Conservation (phyloP, 2,113 vertebrate genomes). For the Platichthys stellatus region DNA sequence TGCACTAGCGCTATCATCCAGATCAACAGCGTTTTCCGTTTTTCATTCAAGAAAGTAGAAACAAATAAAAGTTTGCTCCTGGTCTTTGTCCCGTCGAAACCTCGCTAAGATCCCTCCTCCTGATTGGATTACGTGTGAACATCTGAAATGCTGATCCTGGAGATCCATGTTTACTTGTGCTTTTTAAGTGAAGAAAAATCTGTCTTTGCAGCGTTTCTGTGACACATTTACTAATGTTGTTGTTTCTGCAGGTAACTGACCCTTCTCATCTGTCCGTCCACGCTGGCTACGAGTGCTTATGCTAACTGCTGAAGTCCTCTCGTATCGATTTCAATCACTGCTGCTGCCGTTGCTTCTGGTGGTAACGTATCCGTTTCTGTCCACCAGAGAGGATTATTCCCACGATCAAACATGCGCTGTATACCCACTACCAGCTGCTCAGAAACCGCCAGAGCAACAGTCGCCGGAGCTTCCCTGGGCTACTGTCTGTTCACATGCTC, state of each 20-base stretch:
- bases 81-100: background rate
- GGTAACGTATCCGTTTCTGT: conserved; percentile 37
- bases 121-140: conserved; percentile 7
- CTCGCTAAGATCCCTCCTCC: background rate
- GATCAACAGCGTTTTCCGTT: background rate
- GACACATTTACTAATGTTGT: background rate
- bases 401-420: conserved; percentile 36
- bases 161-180: background rate
- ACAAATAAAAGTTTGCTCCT: background rate
- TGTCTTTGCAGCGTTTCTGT: background rate
- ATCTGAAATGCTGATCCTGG: conserved; percentile 3
- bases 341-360: conserved; percentile 39
- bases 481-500: background rate
- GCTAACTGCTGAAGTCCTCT: conserved; percentile 14
- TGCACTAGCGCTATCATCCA: background rate
- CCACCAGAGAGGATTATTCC: conserved; percentile 31
- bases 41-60: background rate
- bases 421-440: conserved; percentile 32
- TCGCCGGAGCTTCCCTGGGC: conserved; percentile 1
- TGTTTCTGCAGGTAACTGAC: conserved; percentile 10
- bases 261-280: conserved; percentile 5
- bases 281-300: background rate
- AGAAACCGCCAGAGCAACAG: conserved; percentile 12
- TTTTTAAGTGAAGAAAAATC: background rate
- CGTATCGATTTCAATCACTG: conserved; percentile 37